A percentile compares a stretch with the other conserved stretches of the same genome.
Conservation (phyloP, 1,140 invertebrate genomes). For the Sycobia sp. region DNA sequence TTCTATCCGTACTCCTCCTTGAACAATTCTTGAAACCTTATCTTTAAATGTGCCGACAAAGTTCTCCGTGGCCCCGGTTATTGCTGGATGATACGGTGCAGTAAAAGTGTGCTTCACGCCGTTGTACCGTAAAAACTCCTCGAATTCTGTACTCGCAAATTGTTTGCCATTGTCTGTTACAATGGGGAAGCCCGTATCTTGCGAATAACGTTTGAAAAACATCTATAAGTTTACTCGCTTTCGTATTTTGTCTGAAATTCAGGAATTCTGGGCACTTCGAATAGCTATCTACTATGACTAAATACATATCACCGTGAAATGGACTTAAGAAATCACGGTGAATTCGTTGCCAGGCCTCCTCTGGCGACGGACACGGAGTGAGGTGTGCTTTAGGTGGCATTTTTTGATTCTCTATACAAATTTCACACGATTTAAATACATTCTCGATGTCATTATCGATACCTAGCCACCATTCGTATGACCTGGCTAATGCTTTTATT, state of each 20-base stretch:
- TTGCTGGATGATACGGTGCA: conserved; percentile 47
- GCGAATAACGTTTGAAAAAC: conserved; percentile 24
- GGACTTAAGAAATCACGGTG: conserved; percentile 26
- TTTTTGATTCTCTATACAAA: conserved; percentile 42
- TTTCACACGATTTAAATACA: too few species aligned
- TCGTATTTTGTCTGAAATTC: conserved; percentile 14
- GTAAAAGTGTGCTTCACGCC: conserved; percentile 44
- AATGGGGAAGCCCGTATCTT: conserved; percentile 37
- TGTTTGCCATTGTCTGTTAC: conserved; percentile 26
- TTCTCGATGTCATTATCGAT: not conserved
- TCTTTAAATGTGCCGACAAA: conserved; percentile 47
- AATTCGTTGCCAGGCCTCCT: conserved; percentile 20
- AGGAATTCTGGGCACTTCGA: conserved; percentile 28
- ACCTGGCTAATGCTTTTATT: conserved; percentile 41
- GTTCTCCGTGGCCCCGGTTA: conserved; percentile 50
- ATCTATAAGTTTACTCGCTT: conserved; percentile 29
- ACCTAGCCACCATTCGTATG: conserved; percentile 37
- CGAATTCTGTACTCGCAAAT: conserved; percentile 40
- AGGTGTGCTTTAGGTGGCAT: conserved; percentile 37
- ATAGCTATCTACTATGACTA: too few species aligned
- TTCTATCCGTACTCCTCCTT: conserved; percentile 17
- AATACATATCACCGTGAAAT: conserved; percentile 24
- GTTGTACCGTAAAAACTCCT: conserved; percentile 38
- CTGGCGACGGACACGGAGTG: conserved; percentile 54
- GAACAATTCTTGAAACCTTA: conserved; percentile 42